Percentiles rank a stretch among this genome's conserved stretches.
Conservation (phyloP, 2,113 vertebrate species). For the Datnioides undecimradiatus region DNA sequence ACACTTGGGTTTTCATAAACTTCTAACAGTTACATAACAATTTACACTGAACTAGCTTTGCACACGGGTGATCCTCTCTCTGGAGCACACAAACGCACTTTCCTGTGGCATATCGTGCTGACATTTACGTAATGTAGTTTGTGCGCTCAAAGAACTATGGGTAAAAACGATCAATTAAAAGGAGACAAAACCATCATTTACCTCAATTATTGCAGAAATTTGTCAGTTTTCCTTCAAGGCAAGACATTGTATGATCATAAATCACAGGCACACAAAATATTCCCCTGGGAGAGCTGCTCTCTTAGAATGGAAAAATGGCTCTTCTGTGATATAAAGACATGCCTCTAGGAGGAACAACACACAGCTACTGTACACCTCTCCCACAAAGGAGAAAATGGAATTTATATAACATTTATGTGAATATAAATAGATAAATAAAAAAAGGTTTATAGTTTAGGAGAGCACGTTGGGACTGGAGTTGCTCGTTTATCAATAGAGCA, state of each 20-base stretch:
- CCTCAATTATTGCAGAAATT: conserved; percentile 74
- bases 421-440: conserved; percentile 53
- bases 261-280: conserved; percentile 69
- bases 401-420: conserved; percentile 64
- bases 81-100: conserved; percentile 3
- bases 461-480: conserved; percentile 30
- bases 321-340: conserved; percentile 62
- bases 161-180: conserved; percentile 59
- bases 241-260: conserved; percentile 63
- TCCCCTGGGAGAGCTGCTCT: conserved; percentile 54
- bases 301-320: conserved; percentile 65
- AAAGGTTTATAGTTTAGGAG: conserved; percentile 35
- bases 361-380: conserved; percentile 39
- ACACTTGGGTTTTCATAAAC: conserved; percentile 6
- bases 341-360: conserved; percentile 53
- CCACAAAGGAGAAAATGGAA: conserved; percentile 25
- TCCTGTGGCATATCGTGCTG: conserved; percentile 15
- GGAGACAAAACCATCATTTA: conserved; percentile 75
- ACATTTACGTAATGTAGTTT: conserved; percentile 8
- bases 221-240: conserved; percentile 75
- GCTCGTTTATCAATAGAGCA: conserved; percentile 36
- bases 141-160: conserved; percentile 12
- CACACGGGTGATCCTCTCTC: conserved; percentile 3
- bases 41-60: conserved; percentile 14
- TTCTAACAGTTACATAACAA: background rate